Conservation (phyloP, 2,888 invertebrate genomes). For the Sinhomidia bicolor region DNA sequence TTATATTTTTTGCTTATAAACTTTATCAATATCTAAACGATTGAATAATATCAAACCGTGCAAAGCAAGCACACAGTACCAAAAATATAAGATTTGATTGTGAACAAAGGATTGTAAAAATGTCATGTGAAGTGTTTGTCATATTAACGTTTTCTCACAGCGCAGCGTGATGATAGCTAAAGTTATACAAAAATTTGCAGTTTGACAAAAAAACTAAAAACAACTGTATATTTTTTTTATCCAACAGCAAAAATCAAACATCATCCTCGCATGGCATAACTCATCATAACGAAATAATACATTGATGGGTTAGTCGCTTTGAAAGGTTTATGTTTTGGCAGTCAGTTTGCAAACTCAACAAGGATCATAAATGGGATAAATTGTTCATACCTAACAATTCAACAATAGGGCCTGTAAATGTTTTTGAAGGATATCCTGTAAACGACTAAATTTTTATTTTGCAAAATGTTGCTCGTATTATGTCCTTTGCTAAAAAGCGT, state of each 20-base stretch:
- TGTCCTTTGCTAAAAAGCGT: no score
- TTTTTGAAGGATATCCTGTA: neutral
- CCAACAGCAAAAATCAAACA: no score
- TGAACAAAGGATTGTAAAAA: conserved; percentile 1
- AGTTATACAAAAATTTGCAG: neutral
- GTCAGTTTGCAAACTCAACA: conserved; percentile 5
- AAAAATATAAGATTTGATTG: neutral
- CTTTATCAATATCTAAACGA: conserved; percentile 14
- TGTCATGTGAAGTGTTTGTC: neutral
- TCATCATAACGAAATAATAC: no score
- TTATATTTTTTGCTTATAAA: neutral
- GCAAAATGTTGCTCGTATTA: no score
- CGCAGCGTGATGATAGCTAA: neutral
- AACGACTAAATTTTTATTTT: neutral
- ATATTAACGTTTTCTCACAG: neutral
- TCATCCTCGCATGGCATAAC: no score
- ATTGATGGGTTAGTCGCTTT: no score
- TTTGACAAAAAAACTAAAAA: neutral
- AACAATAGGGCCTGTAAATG: neutral
- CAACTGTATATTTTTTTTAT: no score
- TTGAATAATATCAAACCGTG: conserved; percentile 37
- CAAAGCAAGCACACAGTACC: neutral
- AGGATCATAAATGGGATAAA: neutral
- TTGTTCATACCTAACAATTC: neutral
- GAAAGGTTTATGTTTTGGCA: no score